Evolutionary conservation across 2,113 vertebrate genomes (phyloP).

Genomic region (Polypterus bichir): DNA sequence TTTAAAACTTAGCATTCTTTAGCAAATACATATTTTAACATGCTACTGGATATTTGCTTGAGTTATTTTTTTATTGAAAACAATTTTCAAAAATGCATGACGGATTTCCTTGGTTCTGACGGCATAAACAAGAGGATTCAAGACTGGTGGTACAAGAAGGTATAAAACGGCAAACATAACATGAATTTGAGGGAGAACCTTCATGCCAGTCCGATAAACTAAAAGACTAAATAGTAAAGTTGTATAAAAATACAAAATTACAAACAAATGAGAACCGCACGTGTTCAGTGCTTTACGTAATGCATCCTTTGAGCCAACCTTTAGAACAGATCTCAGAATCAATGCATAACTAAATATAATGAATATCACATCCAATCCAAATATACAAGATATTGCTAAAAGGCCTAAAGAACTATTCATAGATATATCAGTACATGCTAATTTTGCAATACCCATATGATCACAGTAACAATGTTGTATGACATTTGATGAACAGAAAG

Average conservation of each 20-base stretch:
- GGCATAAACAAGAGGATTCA: slow-evolving; percentile 1
- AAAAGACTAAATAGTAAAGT: slow-evolving; percentile 10
- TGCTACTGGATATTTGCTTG: background rate
- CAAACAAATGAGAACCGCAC: background rate
- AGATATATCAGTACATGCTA: slow-evolving; percentile 22
- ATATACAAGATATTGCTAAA: slow-evolving; percentile 25
- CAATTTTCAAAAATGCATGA: background rate
- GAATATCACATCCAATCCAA: slow-evolving; percentile 23
- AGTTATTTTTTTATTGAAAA: background rate
- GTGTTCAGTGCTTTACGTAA: slow-evolving; percentile 1
- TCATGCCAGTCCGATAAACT: slow-evolving; percentile 26
- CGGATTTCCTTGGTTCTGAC: background rate
- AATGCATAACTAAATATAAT: slow-evolving; percentile 26
- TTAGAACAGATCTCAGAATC: slow-evolving; percentile 22
- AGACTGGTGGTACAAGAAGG: slow-evolving; percentile 1
- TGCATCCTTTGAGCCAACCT: slow-evolving; percentile 15
- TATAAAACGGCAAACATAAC: background rate
- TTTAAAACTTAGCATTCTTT: too few relatives aligned
- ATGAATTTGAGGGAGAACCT: slow-evolving; percentile 8
- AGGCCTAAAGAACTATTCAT: slow-evolving; percentile 28
- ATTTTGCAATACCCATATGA: slow-evolving; percentile 26
- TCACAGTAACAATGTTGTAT: slow-evolving; percentile 30
- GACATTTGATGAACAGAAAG: slow-evolving; percentile 12
- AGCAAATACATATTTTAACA: too few relatives aligned
- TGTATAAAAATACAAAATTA: slow-evolving; percentile 16